Percentiles rank a stretch among this genome's conserved stretches.
These are phyloP conservation scores for Oasisia sp. DNA, from an alignment of 2,888 invertebrate species.

Conservation along the genomic window DNA sequence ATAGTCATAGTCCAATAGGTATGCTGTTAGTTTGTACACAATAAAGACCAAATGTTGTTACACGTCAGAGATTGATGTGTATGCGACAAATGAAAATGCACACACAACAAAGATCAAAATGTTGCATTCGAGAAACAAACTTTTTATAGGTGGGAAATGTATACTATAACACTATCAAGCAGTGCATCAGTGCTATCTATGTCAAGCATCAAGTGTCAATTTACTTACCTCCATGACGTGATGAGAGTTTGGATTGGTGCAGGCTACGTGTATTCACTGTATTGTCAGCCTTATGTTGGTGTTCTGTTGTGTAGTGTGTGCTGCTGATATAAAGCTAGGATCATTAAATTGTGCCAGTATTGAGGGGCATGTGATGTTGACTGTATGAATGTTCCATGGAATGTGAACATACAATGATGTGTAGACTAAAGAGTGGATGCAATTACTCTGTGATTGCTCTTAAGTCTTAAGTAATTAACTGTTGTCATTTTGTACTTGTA, in stretches of 20 bases:
- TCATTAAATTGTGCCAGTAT: background rate
- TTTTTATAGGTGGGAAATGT: background rate
- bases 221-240: background rate
- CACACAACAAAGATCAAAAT: background rate
- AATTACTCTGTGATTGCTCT: background rate
- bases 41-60: too few species aligned
- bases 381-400: background rate
- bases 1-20: too few species aligned
- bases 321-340: background rate
- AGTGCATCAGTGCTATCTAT: background rate
- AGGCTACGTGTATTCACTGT: background rate
- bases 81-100: background rate
- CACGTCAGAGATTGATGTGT: too few species aligned
- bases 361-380: background rate
- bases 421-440: background rate
- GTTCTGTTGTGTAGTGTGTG: background rate
- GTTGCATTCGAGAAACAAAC: background rate
- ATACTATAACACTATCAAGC: background rate
- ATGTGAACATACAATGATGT: background rate
- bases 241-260: background rate
- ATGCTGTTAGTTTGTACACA: too few species aligned
- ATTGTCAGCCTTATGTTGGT: background rate
- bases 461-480: background rate
- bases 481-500: background rate
- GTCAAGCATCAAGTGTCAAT: background rate